phyloP scores from a whole-genome alignment of 2,888 invertebrate genomes.

The Plebejus argus region DNA sequence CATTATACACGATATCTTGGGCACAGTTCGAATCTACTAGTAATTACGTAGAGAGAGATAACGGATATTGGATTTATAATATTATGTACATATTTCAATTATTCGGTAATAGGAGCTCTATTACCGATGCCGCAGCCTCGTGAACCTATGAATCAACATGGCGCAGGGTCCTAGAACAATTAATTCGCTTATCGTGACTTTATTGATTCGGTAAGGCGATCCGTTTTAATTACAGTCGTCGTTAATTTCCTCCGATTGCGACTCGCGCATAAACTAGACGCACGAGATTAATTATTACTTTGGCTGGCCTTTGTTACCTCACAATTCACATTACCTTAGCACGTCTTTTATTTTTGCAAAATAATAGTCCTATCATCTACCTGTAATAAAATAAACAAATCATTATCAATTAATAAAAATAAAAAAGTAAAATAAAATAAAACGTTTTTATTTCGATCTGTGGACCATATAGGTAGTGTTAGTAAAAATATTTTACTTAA shows the following conservation, averaged over 20 bases:
- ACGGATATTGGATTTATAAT: neutral
- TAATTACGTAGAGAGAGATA: neutral
- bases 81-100: neutral
- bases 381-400: neutral
- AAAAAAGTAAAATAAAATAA: too few relatives aligned
- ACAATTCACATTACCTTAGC: neutral
- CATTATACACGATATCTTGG: neutral
- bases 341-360: neutral
- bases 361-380: neutral
- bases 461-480: too few relatives aligned
- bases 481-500: too few relatives aligned
- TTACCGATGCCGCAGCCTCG: neutral
- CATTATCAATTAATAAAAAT: neutral
- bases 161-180: conserved; percentile 56
- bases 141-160: conserved; percentile 34
- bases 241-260: conserved; percentile 73
- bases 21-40: neutral
- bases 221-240: conserved; percentile 77
- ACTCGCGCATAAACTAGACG: conserved; percentile 24
- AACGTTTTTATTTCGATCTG: too few relatives aligned
- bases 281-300: conserved; percentile 5
- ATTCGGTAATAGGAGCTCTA: neutral
- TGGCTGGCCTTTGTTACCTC: neutral
- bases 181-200: conserved; percentile 77
- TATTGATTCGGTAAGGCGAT: conserved; percentile 79